Evolutionary conservation across 92 coral and sea anemone genomes (phyloP).

Genomic region (Zoanthus solanderi): DNA sequence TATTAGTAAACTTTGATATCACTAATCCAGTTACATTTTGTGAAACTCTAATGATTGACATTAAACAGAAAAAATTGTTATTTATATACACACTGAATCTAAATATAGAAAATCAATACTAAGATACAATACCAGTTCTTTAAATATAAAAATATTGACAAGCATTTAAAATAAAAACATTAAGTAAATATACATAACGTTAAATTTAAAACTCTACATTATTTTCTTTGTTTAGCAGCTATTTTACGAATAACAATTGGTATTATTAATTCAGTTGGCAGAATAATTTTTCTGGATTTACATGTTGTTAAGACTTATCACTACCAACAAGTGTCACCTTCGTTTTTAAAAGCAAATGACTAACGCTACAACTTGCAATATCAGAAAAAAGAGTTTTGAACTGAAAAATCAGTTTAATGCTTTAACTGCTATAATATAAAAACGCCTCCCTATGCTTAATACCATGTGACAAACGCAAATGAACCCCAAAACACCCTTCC

Average conservation of each 20-base stretch:
- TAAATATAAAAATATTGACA: not conserved
- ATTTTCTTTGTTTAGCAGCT: not conserved
- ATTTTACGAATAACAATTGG: not conserved
- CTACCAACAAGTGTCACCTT: no score
- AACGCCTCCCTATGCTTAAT: no score
- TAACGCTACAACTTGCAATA: no score
- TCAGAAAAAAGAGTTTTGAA: no score
- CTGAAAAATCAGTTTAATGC: no score
- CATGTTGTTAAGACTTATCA: no score
- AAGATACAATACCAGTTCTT: not conserved
- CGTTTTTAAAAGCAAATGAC: no score
- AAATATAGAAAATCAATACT: not conserved
- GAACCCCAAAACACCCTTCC: no score
- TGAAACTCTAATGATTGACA: not conserved
- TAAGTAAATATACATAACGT: not conserved
- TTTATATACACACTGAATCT: not conserved
- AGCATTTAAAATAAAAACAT: not conserved
- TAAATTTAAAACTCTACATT: not conserved
- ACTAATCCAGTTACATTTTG: not conserved
- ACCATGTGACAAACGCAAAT: no score
- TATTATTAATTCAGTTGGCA: no score
- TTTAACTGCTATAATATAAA: no score
- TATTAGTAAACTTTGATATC: not conserved
- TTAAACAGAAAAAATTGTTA: not conserved
- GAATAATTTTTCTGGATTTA: no score